Evolutionary conservation across 2,888 invertebrate species (phyloP), one percentile per base, ranked within the genome.

Genomic region (Drosophila paramelanica): DNA sequence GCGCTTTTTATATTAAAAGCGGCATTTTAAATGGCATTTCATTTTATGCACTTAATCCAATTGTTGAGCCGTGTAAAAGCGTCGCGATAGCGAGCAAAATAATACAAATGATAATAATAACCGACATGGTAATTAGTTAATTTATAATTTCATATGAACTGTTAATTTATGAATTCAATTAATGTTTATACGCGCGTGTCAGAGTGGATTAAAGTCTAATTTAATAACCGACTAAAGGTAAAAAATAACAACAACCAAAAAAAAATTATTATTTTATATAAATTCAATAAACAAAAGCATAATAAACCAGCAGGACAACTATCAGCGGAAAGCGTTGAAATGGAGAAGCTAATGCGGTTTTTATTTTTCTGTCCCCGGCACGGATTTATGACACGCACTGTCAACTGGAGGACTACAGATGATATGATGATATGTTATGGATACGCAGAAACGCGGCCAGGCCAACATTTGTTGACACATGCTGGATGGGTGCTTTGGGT

Each of bases 161-260:
- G 87, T 67, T 77, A 79, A 82, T 85, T 83, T 79, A 61, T 65
- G 71, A 67, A 85, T 82, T 85, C 73, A 85, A 85, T 85, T 88
- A 82, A 80, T 80, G 78, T 82, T 67, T 67, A 71, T 79, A 70
- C 59, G 67, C 53, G 72, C 79, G 72, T 84, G 79, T 60, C 66
- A 75, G 74, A 83, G 61, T 84, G 76, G 87, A 84, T 84, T 87
- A 87, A 71, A 56, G 67, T 73, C 87, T 84, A 84, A 87, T 84
- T 84, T 87, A 84, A 84, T 86, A 87, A 84, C 83, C 64, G 67
- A 47, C 60, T 43, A 36, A 36, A 36, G 1, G 13, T 13, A 36
- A 33, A 1, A 36, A 5, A 36, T 3, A 36, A 33, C 4, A 11
- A 33, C 10, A 10, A 33, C 3, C 10, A 33, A 2, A 25, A 49